Base-by-base conservation (phyloP, 2,797 vertebrate genomes). In the Lindbergichthys nudifrons region DNA sequence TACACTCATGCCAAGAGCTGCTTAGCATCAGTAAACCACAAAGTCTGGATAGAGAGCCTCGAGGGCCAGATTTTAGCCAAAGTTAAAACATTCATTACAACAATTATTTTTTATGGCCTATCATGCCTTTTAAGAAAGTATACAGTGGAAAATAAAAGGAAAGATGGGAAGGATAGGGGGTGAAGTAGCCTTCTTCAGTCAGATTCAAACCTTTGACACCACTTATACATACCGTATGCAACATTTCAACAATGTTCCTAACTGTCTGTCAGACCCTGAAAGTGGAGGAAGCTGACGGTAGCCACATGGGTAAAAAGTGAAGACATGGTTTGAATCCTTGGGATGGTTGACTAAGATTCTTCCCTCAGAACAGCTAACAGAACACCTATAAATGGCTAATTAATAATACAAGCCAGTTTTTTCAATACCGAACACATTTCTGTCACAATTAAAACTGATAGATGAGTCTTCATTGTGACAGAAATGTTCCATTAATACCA, bases 21-120 rank as follows among this genome's bases (percentile, higher is more conserved):
- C 86, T 92, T 87, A 89, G 90, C 83, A 88, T 90, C 89, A 89
- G 82, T 85, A 80, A 76, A 88, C 86, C 90, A 80, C 91, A 90
- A 63, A 67, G 83, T 81, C 84, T 89, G 86, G 68, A 73, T 26
- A 42, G 71, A 86, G 62, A 78, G 72, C 74, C 82, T 53, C 19
- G 26, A 76, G 85, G 63, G 66, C 70, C 70, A 75, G 75, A 39
- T 84, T 80, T 82, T 75, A 88, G 76, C 82, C 87, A 81, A 80
- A 87, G 86, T 85, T 89, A 79, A 90, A 89, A 86, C 86, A 88
- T 88, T 88, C 87, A 88, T 91, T 84, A 88, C 61, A 69, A 83
- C 86, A 83, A 90, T 89, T 87, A 83, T 87, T 78, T 90, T 90
- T 91, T 86, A 90, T 86, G 56, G 71, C 79, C 43, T 88, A 88